Base-by-base conservation (phyloP, 2,888 invertebrate species). In the Aphrophora alni region DNA sequence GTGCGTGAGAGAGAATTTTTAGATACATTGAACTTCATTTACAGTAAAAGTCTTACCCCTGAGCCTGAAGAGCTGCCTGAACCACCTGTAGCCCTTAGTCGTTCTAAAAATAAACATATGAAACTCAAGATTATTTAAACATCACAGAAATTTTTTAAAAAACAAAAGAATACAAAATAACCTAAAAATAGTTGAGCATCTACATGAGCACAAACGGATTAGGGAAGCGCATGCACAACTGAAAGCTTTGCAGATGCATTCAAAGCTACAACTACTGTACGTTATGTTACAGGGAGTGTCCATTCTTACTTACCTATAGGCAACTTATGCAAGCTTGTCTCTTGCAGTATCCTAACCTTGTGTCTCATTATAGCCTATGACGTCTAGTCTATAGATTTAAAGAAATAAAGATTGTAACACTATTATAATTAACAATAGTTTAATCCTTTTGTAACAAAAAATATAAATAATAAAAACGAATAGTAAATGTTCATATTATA, bases 41-140 rank as follows among this genome's bases (percentile, higher is more conserved):
- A n/a, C n/a, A n/a, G n/a, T n/a, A n/a, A n/a, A 51, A 75, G 68
- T 88, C 89, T 89, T 88, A 91, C 91, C 80, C 87, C 88, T 71
- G 89, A 87, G 83, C 88, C 88, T 24, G 90, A 88, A 73, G 88
- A 87, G 26, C 87, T 86, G 82, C 88, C 89, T 26, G 90, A 88
- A 81, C 90, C 89, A 81, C 91, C 91, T 38, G 92, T 90, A 51
- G 92, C 91, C 86, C 92, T 88, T 81, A 92, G 88, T 80, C 92
- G 89, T 87, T 92, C 92, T 92, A 89, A 78, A 89, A 89, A 85
- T 21, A 24, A n/a, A 7, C 33, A 75, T 24, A 70, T 75, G 74
- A 44, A 73, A 73, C 77, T 33, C 33, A 33, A 5, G 33, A 21
- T 59, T 59, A 59, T 7, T 5, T 2, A 21, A 59, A 59, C 21